Evolutionary conservation across 2,797 vertebrate species (phyloP).

Genomic region (Diplodus sargus): DNA sequence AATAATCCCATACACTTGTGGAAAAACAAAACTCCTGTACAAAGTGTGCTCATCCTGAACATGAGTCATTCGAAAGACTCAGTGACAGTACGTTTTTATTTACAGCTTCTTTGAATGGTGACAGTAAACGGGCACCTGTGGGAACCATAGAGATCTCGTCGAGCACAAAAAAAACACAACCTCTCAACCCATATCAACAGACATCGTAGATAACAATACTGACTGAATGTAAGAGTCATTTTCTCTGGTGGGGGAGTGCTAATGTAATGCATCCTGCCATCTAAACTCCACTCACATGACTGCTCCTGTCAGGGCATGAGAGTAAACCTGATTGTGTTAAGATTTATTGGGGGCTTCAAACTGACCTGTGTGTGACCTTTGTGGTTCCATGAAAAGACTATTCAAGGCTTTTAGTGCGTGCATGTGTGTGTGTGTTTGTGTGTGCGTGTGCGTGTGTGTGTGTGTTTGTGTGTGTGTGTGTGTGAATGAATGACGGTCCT

Average conservation of each 20-base stretch:
- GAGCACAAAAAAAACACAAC: not conserved
- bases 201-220: constrained; percentile 19
- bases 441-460: not conserved
- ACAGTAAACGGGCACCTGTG: not conserved
- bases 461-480: not conserved
- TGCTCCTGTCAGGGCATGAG: constrained; percentile 10
- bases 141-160: constrained; percentile 1
- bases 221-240: constrained; percentile 32
- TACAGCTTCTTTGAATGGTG: not conserved
- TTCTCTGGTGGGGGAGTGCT: constrained; percentile 11
- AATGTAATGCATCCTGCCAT: constrained; percentile 31
- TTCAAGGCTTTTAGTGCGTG: not conserved
- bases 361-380: constrained; percentile 23
- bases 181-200: not conserved
- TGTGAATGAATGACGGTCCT: not conserved
- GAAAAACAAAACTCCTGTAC: not conserved
- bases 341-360: constrained; percentile 19
- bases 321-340: not conserved
- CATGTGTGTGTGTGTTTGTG: constrained; percentile 12
- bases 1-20: not conserved
- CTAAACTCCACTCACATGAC: constrained; percentile 43
- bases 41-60: not conserved
- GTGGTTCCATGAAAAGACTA: constrained; percentile 24
- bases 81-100: not conserved
- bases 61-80: not conserved